Percentiles rank a stretch among this genome's conserved stretches.
phyloP scores from a whole-genome alignment of 2,113 vertebrate genomes.

The Proterorhinus semilunaris region DNA sequence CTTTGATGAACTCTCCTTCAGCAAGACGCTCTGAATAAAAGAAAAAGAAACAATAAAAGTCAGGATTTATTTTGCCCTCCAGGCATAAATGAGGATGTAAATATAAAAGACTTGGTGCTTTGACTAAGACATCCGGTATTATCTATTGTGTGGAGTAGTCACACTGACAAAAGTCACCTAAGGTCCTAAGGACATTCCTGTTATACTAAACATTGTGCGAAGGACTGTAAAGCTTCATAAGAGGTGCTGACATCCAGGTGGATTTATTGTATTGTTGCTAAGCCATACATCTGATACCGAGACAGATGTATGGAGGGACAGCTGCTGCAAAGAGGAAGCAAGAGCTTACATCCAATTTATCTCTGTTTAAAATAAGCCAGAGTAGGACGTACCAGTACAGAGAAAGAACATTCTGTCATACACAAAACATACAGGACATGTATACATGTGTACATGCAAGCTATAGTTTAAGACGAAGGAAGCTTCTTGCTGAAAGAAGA shows the following conservation, averaged over 20 bases:
- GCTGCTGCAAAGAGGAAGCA: slow-evolving; percentile 44
- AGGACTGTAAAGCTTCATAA: slow-evolving; percentile 31
- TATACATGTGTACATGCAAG: not conserved
- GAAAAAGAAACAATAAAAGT: not conserved
- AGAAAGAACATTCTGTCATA: not conserved
- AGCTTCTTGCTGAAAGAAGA: too few species aligned
- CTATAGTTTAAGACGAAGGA: too few species aligned
- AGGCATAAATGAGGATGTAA: not conserved
- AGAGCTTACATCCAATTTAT: slow-evolving; percentile 21
- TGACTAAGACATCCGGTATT: slow-evolving; percentile 34
- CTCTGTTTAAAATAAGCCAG: slow-evolving; percentile 11
- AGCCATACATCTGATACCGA: slow-evolving; percentile 47
- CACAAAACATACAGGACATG: not conserved
- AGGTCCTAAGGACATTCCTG: slow-evolving; percentile 8
- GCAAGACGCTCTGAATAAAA: slow-evolving; percentile 74
- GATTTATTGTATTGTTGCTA: slow-evolving; percentile 45
- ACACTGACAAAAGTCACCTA: slow-evolving; percentile 17
- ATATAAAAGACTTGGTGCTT: slow-evolving; percentile 18
- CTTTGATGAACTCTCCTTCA: slow-evolving; percentile 83
- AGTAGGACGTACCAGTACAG: not conserved
- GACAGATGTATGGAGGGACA: slow-evolving; percentile 41
- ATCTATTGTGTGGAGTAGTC: slow-evolving; percentile 7
- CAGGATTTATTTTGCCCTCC: not conserved
- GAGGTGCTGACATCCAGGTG: slow-evolving; percentile 43
- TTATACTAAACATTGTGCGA: not conserved